Evolutionary conservation across 2,888 invertebrate species (phyloP).

Genomic region (Stegophylla sp.): DNA sequence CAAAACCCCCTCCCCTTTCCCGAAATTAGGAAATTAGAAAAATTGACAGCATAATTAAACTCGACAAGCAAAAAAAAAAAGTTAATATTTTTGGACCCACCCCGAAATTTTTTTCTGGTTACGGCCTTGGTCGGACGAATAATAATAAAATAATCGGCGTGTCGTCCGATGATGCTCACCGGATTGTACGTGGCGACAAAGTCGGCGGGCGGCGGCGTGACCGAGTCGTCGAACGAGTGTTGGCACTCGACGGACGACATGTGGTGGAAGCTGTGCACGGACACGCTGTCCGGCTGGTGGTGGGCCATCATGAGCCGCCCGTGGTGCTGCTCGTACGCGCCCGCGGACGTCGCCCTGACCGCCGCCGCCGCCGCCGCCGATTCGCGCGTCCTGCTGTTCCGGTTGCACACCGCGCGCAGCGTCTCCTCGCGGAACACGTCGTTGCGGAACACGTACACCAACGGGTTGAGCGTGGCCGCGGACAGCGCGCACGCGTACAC

Average conservation of each 20-base stretch:
- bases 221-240: slow-evolving; percentile 62
- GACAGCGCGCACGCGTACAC: slow-evolving; percentile 62
- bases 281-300: slow-evolving; percentile 63
- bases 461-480: slow-evolving; percentile 67
- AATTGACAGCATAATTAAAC: too few species aligned
- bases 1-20: too few species aligned
- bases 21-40: too few species aligned
- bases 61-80: too few species aligned
- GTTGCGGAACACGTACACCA: slow-evolving; percentile 68
- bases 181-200: slow-evolving; percentile 63
- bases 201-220: slow-evolving; percentile 61
- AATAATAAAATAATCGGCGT: too few species aligned
- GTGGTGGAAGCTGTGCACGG: slow-evolving; percentile 63
- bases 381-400: slow-evolving; percentile 61
- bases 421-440: slow-evolving; percentile 62
- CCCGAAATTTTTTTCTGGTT: too few species aligned
- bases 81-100: too few species aligned
- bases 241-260: slow-evolving; percentile 63
- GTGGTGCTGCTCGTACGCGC: slow-evolving; percentile 54
- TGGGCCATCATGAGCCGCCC: slow-evolving; percentile 19
- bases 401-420: slow-evolving; percentile 62
- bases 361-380: slow-evolving; percentile 57
- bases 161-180: slow-evolving; percentile 46
- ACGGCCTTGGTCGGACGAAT: too few species aligned
- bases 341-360: slow-evolving; percentile 15